Evolutionary conservation across 2,113 vertebrate species (phyloP), one percentile per base, ranked within the genome.

Genomic region (Azemiops feae): DNA sequence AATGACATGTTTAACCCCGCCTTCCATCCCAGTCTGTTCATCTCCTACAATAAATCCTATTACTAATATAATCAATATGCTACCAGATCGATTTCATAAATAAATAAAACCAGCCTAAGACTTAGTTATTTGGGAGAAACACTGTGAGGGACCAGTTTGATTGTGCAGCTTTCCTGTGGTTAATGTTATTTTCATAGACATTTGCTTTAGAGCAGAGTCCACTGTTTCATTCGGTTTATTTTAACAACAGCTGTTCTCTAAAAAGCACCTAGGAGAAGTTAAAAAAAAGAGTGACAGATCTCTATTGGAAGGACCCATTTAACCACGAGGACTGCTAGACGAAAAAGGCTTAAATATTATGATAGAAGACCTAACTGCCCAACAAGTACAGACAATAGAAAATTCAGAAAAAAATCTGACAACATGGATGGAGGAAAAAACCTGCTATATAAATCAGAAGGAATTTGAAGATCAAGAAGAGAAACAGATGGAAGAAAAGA

Each of bases 151-250:
- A 64, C 9, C 30, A 50, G 27, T 91, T 50, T 64, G 27, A 87
- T 88, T 74, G 93, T 92, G 94, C 94, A 96, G 96, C 95, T 55
- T 11, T n/a, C 25, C 50, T 39, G 20, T 95, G 94, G 87, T 87
- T 74, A 14, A 25, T 8, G 7, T 6, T 30, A 93, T 97, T 96
- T 97, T 92, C 96, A 96, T 93, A 91, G 10, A 91, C 1, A 69
- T 20, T 91, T 93, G 87, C 23, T 74, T 91, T 25, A 88, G 87
- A 94, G 92, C 93, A 93, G 94, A 45, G 7, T 10, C 30, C 57
- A 85, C 88, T 53, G 14, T 85, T 94, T 16, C 16, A 47, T 91
- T 69, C 43, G 81, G 27, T 27, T 69, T 34, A 57, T 52, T 90
- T 91, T 39, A 88, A 12, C n/a, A 30, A 43, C 18, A 85, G 53